Evolutionary conservation across 2,888 invertebrate species (phyloP).

Genomic region (Taenaris catops): DNA sequence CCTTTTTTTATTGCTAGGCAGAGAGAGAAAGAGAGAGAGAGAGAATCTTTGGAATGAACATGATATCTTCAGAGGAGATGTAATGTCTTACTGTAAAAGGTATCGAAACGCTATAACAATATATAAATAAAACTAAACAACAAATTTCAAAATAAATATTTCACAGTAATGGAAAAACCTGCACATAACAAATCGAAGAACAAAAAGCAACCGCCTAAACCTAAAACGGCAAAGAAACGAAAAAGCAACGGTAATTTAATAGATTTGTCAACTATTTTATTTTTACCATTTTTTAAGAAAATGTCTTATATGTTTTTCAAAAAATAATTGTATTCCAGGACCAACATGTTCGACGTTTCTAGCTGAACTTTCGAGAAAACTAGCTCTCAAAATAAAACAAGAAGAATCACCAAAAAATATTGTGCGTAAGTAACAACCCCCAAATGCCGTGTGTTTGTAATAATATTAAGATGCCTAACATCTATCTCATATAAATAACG

Average conservation of each 20-base stretch:
- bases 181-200: slow-evolving; percentile 49
- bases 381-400: slow-evolving; percentile 47
- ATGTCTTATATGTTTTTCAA: not conserved
- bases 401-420: slow-evolving; percentile 48
- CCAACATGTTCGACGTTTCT: slow-evolving; percentile 67
- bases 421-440: slow-evolving; percentile 46
- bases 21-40: too few species aligned
- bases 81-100: too few species aligned
- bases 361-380: slow-evolving; percentile 52
- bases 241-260: slow-evolving; percentile 63
- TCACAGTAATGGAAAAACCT: slow-evolving; percentile 52
- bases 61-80: too few species aligned
- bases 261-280: not conserved
- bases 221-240: slow-evolving; percentile 52
- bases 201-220: slow-evolving; percentile 48
- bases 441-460: too few species aligned
- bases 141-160: too few species aligned
- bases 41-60: too few species aligned
- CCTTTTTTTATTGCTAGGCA: too few species aligned
- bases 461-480: not conserved
- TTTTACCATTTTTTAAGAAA: not conserved
- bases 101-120: too few species aligned
- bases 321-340: slow-evolving; percentile 35
- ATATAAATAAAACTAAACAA: too few species aligned
- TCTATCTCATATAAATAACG: not conserved